Evolutionary conservation across 2,113 vertebrate species (phyloP).

Genomic region (Tragelaphus scriptus): DNA sequence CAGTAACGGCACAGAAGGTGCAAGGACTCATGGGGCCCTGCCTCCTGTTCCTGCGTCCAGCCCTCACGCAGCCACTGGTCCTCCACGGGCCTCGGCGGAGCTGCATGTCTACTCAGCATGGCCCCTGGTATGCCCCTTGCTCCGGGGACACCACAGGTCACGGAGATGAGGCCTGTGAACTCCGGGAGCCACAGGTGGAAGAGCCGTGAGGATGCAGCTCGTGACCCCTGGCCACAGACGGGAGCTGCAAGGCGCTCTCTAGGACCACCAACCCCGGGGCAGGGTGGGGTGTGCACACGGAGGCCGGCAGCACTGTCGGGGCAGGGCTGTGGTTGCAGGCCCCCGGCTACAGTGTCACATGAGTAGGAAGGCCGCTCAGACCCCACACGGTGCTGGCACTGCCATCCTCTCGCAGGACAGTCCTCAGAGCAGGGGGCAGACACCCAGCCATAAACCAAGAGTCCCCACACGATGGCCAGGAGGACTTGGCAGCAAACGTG

Average conservation of each 20-base stretch:
- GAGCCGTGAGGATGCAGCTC: neutral
- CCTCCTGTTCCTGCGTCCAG: fast-evolving
- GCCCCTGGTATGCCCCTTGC: neutral
- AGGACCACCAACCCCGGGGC: neutral
- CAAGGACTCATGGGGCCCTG: neutral
- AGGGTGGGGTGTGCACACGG: fast-evolving
- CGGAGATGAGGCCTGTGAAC: neutral
- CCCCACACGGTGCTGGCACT: fast-evolving
- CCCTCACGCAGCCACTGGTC: neutral
- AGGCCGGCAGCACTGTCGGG: fast-evolving
- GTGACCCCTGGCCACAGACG: fast-evolving
- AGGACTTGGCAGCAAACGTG: neutral
- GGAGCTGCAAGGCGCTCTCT: neutral
- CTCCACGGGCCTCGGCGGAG: neutral
- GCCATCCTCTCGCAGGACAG: fast-evolving
- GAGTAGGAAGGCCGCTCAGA: neutral
- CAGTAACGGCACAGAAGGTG: fast-evolving
- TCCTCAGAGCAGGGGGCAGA: neutral
- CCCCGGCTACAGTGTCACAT: fast-evolving
- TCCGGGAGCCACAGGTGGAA: neutral
- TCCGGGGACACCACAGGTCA: neutral
- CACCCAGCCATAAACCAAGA: neutral
- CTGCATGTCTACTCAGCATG: neutral
- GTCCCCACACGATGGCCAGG: fast-evolving
- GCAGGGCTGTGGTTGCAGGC: neutral